Base-by-base conservation (phyloP, 2,888 invertebrate species). In the Acronicta alni region DNA sequence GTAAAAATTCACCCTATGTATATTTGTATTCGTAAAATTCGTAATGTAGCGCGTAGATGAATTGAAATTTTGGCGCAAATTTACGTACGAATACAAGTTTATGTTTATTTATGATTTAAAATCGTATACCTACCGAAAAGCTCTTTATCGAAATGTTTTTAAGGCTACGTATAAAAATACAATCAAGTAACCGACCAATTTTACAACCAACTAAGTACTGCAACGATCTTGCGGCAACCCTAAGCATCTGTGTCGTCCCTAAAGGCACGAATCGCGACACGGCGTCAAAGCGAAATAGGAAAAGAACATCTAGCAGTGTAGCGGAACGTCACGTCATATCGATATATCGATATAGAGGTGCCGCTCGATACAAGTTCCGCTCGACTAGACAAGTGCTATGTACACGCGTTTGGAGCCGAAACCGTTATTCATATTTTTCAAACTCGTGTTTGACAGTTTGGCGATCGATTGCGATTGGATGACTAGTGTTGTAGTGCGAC, bases 211-310 rank as follows among this genome's bases (percentile, higher is more conserved):
- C n/a, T n/a, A 20, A 15, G 12, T 15, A 15, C n/a, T 7, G 6
- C 9, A 12, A 20, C 6, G 16, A 26, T 52, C 37, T 32, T 42
- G 75, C 54, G 72, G 32, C 80, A 82, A 41, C 82, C 81, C 80
- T 82, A 69, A 37, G 32, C 55, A 53, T 35, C 51, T 15, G 37
- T 64, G 58, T 69, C 60, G 57, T 68, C 65, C 68, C 68, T 67
- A 75, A 73, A 75, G 78, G 79, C 77, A 70, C 59, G 74, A 76
- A 58, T 79, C 79, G 69, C 66, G 66, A 67, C 58, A 63, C 72
- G 62, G 73, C 68, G 78, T 83, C 83, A 82, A 81, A 82, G 82
- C 60, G 77, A 77, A 83, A 82, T 80, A 69, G 76, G 73, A 80
- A 82, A 83, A 78, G 77, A 76, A 75, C 79, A 81, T 76, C 70